Conservation (phyloP, 1,140 invertebrate genomes). For the honey bee (Apis mellifera) region Amel_HAv3.1 CM009932.2:2592001-2592500, state of each 20-base stretch:
- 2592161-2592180: not conserved
- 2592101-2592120: not conserved
- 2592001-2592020: not conserved
- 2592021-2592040: no score
- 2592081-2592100: not conserved
- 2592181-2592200: not conserved
- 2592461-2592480: slow-evolving; percentile 22
- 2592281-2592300: not conserved
- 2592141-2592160: not conserved
- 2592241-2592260: not conserved
- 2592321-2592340: not conserved
- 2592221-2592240: not conserved
- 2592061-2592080: not conserved
- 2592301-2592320: not conserved
- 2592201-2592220: not conserved
- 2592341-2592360: not conserved
- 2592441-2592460: not conserved
- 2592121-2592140: not conserved
- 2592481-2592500: slow-evolving; percentile 43
- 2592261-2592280: not conserved
- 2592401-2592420: not conserved
- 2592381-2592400: not conserved
- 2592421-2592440: no score
- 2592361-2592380: not conserved
- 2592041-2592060: no score